Percentiles rank a stretch among this genome's conserved stretches.
Evolutionary conservation across 1,140 invertebrate genomes (phyloP).

Genomic region (Plutomurus gul): DNA sequence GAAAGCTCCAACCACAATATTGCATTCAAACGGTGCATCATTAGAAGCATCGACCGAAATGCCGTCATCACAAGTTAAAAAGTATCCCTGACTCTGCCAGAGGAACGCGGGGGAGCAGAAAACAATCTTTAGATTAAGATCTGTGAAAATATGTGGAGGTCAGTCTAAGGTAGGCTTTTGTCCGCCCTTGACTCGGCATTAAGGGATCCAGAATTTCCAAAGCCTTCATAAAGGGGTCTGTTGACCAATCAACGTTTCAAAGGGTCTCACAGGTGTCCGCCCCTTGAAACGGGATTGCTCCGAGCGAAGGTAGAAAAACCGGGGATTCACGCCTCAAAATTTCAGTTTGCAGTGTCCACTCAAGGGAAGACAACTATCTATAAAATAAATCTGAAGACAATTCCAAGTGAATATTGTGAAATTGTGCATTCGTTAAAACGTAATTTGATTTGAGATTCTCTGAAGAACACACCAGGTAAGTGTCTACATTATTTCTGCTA

Average conservation of each 20-base stretch:
- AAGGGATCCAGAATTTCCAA: not conserved
- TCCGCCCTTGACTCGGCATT: slow-evolving; percentile 42
- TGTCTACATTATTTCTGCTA: too few relatives aligned
- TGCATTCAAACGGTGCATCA: too few relatives aligned
- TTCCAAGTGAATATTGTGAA: not conserved
- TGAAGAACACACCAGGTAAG: too few relatives aligned
- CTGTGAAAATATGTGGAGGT: slow-evolving; percentile 1
- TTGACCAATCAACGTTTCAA: not conserved
- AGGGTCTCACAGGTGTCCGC: not conserved
- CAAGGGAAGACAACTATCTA: not conserved
- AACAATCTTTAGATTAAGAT: not conserved
- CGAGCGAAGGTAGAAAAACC: slow-evolving; percentile 41
- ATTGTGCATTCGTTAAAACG: not conserved
- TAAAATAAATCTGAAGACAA: not conserved
- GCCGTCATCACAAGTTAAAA: too few relatives aligned
- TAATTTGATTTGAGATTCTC: too few relatives aligned
- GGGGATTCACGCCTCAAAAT: slow-evolving; percentile 30
- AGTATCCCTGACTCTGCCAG: too few relatives aligned
- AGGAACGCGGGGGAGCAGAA: not conserved
- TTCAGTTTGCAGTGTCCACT: not conserved
- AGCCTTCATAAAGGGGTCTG: not conserved
- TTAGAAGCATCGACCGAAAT: too few relatives aligned
- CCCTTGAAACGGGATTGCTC: not conserved
- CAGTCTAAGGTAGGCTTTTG: not conserved
- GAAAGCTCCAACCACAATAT: too few relatives aligned